These are phyloP conservation scores for Meriones psammophilus DNA, from an alignment of 2,797 vertebrate species.

Conservation along the genomic window DNA sequence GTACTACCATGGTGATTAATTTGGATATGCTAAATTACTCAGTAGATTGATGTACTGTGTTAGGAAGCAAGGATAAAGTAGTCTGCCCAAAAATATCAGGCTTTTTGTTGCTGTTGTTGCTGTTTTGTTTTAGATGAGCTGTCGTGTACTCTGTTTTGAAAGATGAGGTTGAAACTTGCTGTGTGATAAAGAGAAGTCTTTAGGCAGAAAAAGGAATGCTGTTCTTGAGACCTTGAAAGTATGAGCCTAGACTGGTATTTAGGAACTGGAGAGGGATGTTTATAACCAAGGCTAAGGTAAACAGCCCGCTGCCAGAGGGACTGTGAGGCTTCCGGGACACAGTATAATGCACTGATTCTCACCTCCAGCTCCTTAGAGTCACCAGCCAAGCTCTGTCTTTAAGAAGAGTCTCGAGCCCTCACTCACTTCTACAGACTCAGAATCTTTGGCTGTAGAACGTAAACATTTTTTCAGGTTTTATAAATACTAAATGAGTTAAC, in stretches of 20 bases:
- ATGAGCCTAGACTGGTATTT: not conserved
- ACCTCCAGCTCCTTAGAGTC: constrained; percentile 27
- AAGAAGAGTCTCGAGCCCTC: not conserved
- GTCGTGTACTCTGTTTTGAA: constrained; percentile 47
- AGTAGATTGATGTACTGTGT: not conserved
- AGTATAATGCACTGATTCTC: not conserved
- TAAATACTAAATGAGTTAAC: not conserved
- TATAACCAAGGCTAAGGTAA: constrained; percentile 7
- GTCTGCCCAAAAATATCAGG: not conserved
- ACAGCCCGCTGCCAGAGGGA: not conserved
- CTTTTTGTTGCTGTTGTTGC: not conserved
- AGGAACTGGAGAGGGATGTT: not conserved
- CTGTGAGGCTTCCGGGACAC: not conserved
- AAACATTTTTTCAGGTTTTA: constrained; percentile 29
- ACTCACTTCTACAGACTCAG: constrained; percentile 50
- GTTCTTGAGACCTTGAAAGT: not conserved
- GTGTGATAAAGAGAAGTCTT: not conserved
- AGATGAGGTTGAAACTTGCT: constrained; percentile 2
- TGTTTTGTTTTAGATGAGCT: not conserved
- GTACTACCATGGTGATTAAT: not conserved
- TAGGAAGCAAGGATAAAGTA: constrained; percentile 8
- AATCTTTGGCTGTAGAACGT: constrained; percentile 36
- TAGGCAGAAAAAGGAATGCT: constrained; percentile 5
- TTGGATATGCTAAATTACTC: not conserved
- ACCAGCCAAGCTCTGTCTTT: constrained; percentile 44